Percentiles rank a stretch among this genome's conserved stretches.
These are phyloP conservation scores for Cyanoderma ruficeps DNA, from an alignment of 2,113 vertebrate species.

Conservation along the genomic window DNA sequence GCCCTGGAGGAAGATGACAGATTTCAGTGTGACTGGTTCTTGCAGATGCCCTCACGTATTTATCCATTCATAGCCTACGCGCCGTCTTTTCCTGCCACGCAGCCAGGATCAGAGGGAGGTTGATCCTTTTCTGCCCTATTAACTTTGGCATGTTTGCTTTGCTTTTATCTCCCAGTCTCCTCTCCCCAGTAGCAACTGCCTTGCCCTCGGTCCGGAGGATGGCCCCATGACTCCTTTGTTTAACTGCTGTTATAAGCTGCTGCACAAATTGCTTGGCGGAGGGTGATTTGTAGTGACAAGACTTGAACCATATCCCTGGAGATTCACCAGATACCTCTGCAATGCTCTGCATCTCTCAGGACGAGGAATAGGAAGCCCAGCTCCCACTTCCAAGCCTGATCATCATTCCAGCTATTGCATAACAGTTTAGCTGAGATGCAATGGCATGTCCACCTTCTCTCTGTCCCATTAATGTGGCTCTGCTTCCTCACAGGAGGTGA, in stretches of 20 bases:
- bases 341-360: constrained; percentile 59
- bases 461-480: background rate
- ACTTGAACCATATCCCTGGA: constrained; percentile 66
- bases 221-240: constrained; percentile 66
- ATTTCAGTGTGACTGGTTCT: background rate
- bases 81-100: background rate
- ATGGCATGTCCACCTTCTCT: background rate
- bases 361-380: constrained; percentile 43
- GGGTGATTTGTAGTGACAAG: constrained; percentile 79
- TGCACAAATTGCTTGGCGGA: constrained; percentile 68
- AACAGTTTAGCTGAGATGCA: constrained; percentile 5
- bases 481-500: background rate
- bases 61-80: background rate
- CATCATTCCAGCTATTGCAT: constrained; percentile 55
- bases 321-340: constrained; percentile 74
- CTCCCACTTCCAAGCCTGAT: constrained; percentile 48
- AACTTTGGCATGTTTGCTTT: constrained; percentile 72
- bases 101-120: background rate
- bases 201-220: constrained; percentile 59
- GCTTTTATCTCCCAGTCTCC: constrained; percentile 65
- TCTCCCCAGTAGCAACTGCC: constrained; percentile 67
- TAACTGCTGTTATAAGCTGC: constrained; percentile 76
- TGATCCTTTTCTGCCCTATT: constrained; percentile 63
- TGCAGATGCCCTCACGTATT: background rate
- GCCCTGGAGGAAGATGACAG: background rate